phyloP scores from a whole-genome alignment of 1,140 invertebrate species.

The Drosophila kurseongensis region DNA sequence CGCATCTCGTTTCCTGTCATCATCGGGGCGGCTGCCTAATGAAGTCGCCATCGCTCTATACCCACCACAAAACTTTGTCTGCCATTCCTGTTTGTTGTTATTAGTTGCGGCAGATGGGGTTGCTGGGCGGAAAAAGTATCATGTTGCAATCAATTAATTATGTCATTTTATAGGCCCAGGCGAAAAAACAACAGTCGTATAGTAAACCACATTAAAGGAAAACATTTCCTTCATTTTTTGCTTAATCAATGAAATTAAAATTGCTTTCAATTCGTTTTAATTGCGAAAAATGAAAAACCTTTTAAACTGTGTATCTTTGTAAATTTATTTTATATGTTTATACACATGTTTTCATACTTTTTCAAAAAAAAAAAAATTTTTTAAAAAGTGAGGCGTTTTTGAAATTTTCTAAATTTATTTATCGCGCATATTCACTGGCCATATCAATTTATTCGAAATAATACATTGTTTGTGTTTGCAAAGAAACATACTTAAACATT shows the following conservation, averaged over 20 bases:
- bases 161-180: conserved; percentile 49
- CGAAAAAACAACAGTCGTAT: conserved; percentile 4
- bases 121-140: conserved; percentile 35
- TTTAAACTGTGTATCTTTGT: too few relatives aligned
- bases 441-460: too few relatives aligned
- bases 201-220: conserved; percentile 2
- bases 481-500: too few relatives aligned
- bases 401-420: too few relatives aligned
- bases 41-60: conserved; percentile 49
- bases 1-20: conserved; percentile 3
- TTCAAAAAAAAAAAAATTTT: too few relatives aligned
- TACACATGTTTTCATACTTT: too few relatives aligned
- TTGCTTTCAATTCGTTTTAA: background rate
- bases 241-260: too few relatives aligned
- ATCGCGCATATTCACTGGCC: too few relatives aligned
- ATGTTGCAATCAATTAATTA: conserved; percentile 71
- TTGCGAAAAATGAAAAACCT: too few relatives aligned
- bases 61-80: conserved; percentile 42
- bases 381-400: too few relatives aligned
- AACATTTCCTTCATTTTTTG: background rate
- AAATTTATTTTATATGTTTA: too few relatives aligned
- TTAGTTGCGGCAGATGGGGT: conserved; percentile 3
- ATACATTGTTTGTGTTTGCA: too few relatives aligned
- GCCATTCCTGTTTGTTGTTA: conserved; percentile 25
- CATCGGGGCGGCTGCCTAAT: conserved; percentile 30